Evolutionary conservation across 2,797 vertebrate genomes (phyloP).

Genomic region (Ctenopoma kingsleyae): DNA sequence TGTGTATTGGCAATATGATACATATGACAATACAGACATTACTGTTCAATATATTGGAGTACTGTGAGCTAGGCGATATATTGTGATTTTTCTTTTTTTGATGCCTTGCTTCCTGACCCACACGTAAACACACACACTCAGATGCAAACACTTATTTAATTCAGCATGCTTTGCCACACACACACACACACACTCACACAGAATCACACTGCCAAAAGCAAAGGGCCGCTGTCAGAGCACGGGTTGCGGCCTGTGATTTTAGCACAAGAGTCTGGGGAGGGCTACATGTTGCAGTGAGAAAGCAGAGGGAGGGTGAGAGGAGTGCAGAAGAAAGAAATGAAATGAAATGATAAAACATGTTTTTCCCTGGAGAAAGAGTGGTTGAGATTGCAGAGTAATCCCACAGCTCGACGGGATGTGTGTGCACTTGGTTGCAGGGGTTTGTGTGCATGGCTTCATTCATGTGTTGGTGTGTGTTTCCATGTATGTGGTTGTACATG

Average conservation of each 20-base stretch:
- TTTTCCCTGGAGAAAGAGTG: slow-evolving; percentile 74
- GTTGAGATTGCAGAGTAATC: slow-evolving; percentile 85
- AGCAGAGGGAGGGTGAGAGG: slow-evolving; percentile 38
- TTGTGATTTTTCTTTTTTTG: neutral
- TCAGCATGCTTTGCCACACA: slow-evolving; percentile 25
- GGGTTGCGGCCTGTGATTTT: slow-evolving; percentile 80
- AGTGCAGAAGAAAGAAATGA: slow-evolving; percentile 73
- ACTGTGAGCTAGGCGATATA: too few relatives aligned
- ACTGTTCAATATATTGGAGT: too few relatives aligned
- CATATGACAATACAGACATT: too few relatives aligned
- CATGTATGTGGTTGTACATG: slow-evolving; percentile 25
- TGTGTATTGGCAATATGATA: too few relatives aligned
- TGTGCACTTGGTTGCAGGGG: slow-evolving; percentile 53
- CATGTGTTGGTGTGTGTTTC: slow-evolving; percentile 39
- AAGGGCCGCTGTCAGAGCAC: slow-evolving; percentile 69
- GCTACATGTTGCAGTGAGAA: slow-evolving; percentile 79
- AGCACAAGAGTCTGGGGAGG: slow-evolving; percentile 76
- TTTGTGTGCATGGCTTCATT: slow-evolving; percentile 54
- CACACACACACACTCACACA: slow-evolving; percentile 27
- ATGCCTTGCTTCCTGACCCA: slow-evolving; percentile 2
- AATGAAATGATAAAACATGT: slow-evolving; percentile 85
- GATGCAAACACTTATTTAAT: slow-evolving; percentile 4
- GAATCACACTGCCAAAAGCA: slow-evolving; percentile 37
- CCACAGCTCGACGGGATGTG: slow-evolving; percentile 71
- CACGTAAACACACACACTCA: slow-evolving; percentile 1